Evolutionary conservation across 2,888 invertebrate species (phyloP), one percentile per base, ranked within the genome.

Genomic region (Polydrusus cervinus): DNA sequence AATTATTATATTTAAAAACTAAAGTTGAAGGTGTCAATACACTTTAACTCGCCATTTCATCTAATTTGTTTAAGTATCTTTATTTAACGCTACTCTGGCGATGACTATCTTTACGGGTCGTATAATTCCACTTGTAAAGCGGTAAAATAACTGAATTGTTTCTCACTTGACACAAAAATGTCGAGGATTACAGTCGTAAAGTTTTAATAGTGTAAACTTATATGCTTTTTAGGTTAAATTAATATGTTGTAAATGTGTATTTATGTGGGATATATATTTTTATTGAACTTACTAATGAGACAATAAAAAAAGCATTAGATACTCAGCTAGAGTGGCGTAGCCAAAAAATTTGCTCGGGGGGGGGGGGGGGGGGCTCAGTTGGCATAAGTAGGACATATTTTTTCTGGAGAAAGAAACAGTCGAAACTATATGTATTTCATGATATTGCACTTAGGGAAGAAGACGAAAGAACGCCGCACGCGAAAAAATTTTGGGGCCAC

Each of bases 141-240:
- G 30, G 57, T 57, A 57, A 57, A 57, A 20, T 16, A 25, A 57
- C 57, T 57, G 16, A 38, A 57, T 57, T 57, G 57, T 57, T 38
- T 38, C 16, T 16, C 38, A 14, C 57, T 57, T 57, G 57, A 38
- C 57, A 57, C 53, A 53, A 53, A 53, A 53, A 53, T 53, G 53
- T 53, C 53, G 25, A 10, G n/a, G 8, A 53, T 53, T 5, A 13
- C 13, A 53, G 10, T 53, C 53, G 30, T 53, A 25, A 53, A 53
- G 20, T n/a, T 51, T 51, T 51, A 51, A 18, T 51, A 13, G 20
- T 16, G 47, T 30, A 13, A 53, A 53, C n/a, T 6, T 53, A 25
- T 53, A 30, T 53, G 25, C 13, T 53, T 53, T 51, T 30, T 47
- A 0, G 5, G 47, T 47, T 47, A 47, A 47, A 47, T 16, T 47